phyloP scores from a whole-genome alignment of 1,140 invertebrate genomes.

The Pseudomyrmex sp. region DNA sequence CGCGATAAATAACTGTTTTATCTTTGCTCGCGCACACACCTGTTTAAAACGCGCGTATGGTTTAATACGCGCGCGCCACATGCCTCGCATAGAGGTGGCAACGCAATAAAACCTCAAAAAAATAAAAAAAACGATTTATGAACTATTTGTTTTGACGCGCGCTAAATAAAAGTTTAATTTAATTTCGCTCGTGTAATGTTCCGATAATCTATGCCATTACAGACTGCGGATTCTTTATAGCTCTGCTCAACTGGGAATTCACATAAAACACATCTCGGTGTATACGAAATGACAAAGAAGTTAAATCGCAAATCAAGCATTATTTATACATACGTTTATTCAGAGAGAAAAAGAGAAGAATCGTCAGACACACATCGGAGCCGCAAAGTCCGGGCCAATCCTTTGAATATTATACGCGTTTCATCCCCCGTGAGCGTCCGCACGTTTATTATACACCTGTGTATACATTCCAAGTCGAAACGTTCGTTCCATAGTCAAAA shows the following conservation, averaged over 20 bases:
- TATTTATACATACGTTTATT: constrained; percentile 48
- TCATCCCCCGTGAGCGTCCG: constrained; percentile 3
- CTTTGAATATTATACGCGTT: constrained; percentile 57
- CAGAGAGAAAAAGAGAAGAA: constrained; percentile 10
- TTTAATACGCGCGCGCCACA: not conserved
- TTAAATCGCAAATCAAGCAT: not conserved
- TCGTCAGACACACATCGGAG: not conserved
- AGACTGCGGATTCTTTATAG: constrained; percentile 13
- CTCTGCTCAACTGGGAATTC: too few relatives aligned
- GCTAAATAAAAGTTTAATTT: constrained; percentile 47
- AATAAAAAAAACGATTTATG: too few relatives aligned
- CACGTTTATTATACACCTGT: constrained; percentile 29
- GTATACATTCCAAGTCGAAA: constrained; percentile 54
- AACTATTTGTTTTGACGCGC: constrained; percentile 1
- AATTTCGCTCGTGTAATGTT: constrained; percentile 26
- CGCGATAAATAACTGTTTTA: constrained; percentile 34
- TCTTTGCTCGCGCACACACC: not conserved
- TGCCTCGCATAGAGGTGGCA: not conserved
- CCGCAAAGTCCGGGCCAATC: constrained; percentile 21
- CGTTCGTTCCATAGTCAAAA: constrained; percentile 53
- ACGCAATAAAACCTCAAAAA: constrained; percentile 32
- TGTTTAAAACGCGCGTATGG: constrained; percentile 26
- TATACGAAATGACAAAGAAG: constrained; percentile 18
- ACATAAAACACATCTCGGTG: constrained; percentile 1
- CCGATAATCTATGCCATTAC: constrained; percentile 36